phyloP scores from a whole-genome alignment of 2,797 vertebrate species.

The Margarornis squamiger region DNA sequence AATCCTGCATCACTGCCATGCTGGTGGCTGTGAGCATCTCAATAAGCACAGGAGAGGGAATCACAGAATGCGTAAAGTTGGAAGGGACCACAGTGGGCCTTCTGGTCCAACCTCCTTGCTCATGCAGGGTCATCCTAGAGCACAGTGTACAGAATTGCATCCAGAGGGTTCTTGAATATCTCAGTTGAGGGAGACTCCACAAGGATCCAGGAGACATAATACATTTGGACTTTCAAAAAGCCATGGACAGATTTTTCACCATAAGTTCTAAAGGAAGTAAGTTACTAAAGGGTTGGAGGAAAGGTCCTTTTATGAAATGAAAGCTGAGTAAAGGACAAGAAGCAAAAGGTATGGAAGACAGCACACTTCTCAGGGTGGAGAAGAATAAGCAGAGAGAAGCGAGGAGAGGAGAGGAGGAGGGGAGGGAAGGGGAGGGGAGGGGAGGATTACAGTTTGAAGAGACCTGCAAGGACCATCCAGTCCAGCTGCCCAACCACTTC shows the following conservation, averaged over 20 bases:
- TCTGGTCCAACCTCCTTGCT: neutral
- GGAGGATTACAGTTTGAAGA: neutral
- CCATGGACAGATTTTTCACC: neutral
- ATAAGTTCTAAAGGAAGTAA: neutral
- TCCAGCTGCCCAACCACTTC: neutral
- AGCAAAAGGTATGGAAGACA: fast-evolving
- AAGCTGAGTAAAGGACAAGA: neutral
- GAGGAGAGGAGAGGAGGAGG: neutral
- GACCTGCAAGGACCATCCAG: neutral
- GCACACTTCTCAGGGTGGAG: neutral
- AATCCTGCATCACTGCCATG: neutral
- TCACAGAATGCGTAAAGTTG: neutral
- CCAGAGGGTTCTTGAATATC: neutral
- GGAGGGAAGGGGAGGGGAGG: neutral
- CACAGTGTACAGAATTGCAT: neutral
- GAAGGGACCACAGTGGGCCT: neutral
- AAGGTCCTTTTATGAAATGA: neutral
- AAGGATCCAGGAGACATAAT: neutral
- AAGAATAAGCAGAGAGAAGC: neutral
- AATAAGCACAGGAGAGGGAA: neutral
- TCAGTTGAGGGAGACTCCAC: neutral
- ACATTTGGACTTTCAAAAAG: neutral
- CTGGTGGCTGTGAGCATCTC: neutral
- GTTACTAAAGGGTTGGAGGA: neutral
- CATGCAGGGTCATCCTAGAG: neutral